These are phyloP conservation scores for Hyphantria cunea DNA, from an alignment of 1,140 invertebrate species.

Conservation along the genomic window DNA sequence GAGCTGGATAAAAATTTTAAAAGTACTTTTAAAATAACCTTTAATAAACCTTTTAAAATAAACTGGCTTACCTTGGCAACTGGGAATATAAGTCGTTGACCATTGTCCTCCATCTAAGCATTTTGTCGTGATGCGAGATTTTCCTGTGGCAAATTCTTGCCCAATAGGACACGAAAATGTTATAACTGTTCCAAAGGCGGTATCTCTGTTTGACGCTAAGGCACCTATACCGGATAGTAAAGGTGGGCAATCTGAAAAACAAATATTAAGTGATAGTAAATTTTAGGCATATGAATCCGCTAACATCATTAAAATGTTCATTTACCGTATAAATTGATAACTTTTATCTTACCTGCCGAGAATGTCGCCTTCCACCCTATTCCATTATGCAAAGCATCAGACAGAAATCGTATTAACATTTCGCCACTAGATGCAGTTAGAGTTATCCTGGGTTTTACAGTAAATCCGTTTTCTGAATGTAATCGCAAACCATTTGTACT, in stretches of 20 bases:
- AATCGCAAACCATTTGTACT: slow-evolving; percentile 92
- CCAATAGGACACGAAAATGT: slow-evolving; percentile 96
- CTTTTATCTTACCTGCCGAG: slow-evolving; percentile 87
- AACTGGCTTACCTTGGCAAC: slow-evolving; percentile 92
- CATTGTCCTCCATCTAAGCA: slow-evolving; percentile 95
- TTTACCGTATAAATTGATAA: not conserved
- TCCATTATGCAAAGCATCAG: slow-evolving; percentile 92
- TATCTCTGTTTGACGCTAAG: slow-evolving; percentile 94
- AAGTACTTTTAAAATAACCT: no score
- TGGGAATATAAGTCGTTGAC: slow-evolving; percentile 95
- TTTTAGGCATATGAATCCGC: not conserved
- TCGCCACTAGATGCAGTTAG: slow-evolving; percentile 96
- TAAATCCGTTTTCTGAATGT: slow-evolving; percentile 95
- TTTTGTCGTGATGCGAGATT: slow-evolving; percentile 90
- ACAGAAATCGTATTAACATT: slow-evolving; percentile 93
- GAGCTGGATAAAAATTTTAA: no score
- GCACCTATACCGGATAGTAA: slow-evolving; percentile 93
- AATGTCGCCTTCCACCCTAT: slow-evolving; percentile 94
- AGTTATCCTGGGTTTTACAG: slow-evolving; percentile 92
- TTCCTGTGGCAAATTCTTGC: slow-evolving; percentile 96
- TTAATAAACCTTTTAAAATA: no score
- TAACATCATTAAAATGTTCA: not conserved
- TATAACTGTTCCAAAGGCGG: slow-evolving; percentile 94
- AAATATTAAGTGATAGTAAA: slow-evolving; percentile 8
- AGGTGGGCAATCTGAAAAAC: slow-evolving; percentile 91